phyloP scores from a whole-genome alignment of 2,888 invertebrate genomes.

The Lissonota sp. region DNA sequence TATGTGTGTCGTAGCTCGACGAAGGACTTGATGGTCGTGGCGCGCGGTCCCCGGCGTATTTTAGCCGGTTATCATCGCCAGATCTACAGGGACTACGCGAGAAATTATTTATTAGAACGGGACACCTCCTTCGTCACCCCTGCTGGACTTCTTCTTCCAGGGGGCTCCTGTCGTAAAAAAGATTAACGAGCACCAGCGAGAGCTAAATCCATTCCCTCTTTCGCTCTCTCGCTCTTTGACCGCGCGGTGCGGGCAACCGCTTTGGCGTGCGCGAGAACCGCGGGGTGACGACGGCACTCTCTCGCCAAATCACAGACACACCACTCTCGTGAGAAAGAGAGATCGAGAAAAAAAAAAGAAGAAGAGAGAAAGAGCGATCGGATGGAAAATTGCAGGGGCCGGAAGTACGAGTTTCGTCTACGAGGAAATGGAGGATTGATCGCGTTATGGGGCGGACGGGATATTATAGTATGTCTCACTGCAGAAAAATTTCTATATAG shows the following conservation, averaged over 20 bases:
- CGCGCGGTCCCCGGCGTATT: slow-evolving; percentile 78
- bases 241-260: slow-evolving; percentile 48
- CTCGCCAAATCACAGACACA: slow-evolving; percentile 63
- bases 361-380: slow-evolving; percentile 23
- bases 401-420: slow-evolving; percentile 65
- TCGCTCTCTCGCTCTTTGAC: slow-evolving; percentile 40
- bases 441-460: slow-evolving; percentile 44
- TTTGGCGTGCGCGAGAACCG: slow-evolving; percentile 29
- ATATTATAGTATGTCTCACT: slow-evolving; percentile 8
- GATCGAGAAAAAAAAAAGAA: neutral
- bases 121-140: slow-evolving; percentile 81
- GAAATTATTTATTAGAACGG: slow-evolving; percentile 83
- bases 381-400: slow-evolving; percentile 64
- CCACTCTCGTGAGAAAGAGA: slow-evolving; percentile 30
- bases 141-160: slow-evolving; percentile 70
- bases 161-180: slow-evolving; percentile 78
- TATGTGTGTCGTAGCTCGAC: slow-evolving; percentile 66
- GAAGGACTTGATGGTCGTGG: slow-evolving; percentile 64
- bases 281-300: slow-evolving; percentile 47
- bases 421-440: slow-evolving; percentile 64
- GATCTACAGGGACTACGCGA: slow-evolving; percentile 83
- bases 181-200: slow-evolving; percentile 77
- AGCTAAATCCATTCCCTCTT: slow-evolving; percentile 45
- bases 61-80: slow-evolving; percentile 83
- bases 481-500: too few relatives aligned